Base-by-base conservation (phyloP, 2,113 vertebrate species). In the Xenus cinereus region DNA sequence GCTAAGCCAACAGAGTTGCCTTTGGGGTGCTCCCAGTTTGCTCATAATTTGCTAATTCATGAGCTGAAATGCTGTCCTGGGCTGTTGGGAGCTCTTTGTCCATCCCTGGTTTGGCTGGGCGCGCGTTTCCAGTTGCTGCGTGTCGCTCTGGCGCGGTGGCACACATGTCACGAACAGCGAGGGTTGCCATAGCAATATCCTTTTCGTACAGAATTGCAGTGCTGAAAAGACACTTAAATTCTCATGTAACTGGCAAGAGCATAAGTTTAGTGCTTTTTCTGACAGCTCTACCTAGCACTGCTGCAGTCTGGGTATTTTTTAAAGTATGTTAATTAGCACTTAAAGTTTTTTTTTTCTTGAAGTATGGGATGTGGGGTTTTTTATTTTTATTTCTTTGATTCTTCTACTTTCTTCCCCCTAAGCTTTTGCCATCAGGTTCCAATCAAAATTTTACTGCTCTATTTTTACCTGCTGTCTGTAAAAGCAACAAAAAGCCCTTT, bases 271-370 rank as follows among this genome's bases (percentile, higher is more conserved):
- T 88, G 95, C 93, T 96, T 96, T 95, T 96, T 94, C 93, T 96
- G 96, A 96, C 95, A 97, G 95, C 93, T 97, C 95, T 93, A 93
- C 87, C 93, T 93, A 87, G 87, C 46, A 16, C 88, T 90, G 85
- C 90, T 96, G 94, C 95, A 96, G 93, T 77, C 95, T 94, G 94
- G 75, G 87, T 95, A 93, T 96, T 96, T 96, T 95, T 95, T 91
- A 73, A 96, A 93, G 50, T 96, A 95, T 95, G 96, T 95, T 97
- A 97, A 97, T 97, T 94, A 95, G 78, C 95, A 96, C 87, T 96
- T 96, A 95, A 95, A 96, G 1, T 11, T 28, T 32, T 22, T 84
- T 43, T 72, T 51, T 66, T 76, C 53, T 79, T 73, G 39, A 94
- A 93, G 87, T 92, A 91, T 68, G 94, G 62, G 87, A 95, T 94